Evolutionary conservation across 2,797 vertebrate species (phyloP).

Genomic region (Neomorphus geoffroyi): DNA sequence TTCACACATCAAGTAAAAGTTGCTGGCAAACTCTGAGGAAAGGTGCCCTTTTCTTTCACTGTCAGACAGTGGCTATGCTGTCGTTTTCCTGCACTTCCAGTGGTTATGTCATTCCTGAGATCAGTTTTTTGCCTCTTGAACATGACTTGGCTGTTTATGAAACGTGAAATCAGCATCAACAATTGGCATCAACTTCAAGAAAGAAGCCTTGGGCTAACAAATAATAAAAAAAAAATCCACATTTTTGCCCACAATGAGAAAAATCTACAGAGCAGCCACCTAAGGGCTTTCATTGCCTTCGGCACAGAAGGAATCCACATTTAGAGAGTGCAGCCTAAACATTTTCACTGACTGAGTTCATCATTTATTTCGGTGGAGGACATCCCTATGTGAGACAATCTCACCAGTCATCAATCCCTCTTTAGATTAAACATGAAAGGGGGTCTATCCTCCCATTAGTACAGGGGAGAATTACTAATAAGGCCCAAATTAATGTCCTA

Average conservation of each 20-base stretch:
- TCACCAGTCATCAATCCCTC: constrained; percentile 48
- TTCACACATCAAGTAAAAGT: constrained; percentile 49
- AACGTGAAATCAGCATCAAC: constrained; percentile 63
- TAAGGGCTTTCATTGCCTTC: constrained; percentile 71
- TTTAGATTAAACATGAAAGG: constrained; percentile 66
- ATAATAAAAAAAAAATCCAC: background rate
- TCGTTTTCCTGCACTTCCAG: constrained; percentile 7
- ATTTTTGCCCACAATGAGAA: constrained; percentile 52
- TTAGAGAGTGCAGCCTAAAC: constrained; percentile 60
- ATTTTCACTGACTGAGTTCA: constrained; percentile 61
- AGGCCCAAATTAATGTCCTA: constrained; percentile 65
- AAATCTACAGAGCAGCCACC: constrained; percentile 62
- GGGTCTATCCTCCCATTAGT: constrained; percentile 50
- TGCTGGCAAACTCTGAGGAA: constrained; percentile 50
- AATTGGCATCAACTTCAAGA: constrained; percentile 53
- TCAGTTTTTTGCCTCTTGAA: constrained; percentile 63
- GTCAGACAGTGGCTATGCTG: background rate
- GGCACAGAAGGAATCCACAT: constrained; percentile 55
- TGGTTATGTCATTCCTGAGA: constrained; percentile 58
- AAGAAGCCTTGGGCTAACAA: constrained; percentile 68
- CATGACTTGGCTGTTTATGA: constrained; percentile 62
- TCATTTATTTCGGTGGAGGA: constrained; percentile 58
- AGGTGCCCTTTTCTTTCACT: constrained; percentile 60
- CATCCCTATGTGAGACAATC: constrained; percentile 45
- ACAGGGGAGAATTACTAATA: constrained; percentile 46